A percentile compares a stretch with the other conserved stretches of the same genome.
phyloP scores from a whole-genome alignment of 1,140 invertebrate species.

The Drosophila willistoni region DNA sequence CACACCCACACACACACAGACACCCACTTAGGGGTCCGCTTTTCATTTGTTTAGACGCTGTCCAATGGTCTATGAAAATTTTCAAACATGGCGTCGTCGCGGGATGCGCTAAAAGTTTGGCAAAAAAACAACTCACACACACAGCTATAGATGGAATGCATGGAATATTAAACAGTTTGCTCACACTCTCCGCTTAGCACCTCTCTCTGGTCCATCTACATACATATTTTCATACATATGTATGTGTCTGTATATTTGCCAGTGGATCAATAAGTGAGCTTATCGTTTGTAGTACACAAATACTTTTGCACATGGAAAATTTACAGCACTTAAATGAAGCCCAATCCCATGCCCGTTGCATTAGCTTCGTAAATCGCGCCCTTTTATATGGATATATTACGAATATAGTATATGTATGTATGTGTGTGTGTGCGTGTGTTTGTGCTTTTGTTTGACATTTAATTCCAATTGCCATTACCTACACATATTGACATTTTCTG shows the following conservation, averaged over 20 bases:
- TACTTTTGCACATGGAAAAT: slow-evolving; percentile 73
- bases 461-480: slow-evolving; percentile 78
- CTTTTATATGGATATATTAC: not conserved
- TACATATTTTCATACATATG: not conserved
- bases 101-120: slow-evolving; percentile 46
- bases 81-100: slow-evolving; percentile 63
- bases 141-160: slow-evolving; percentile 2
- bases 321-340: slow-evolving; percentile 68
- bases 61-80: slow-evolving; percentile 76
- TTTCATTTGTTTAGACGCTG: slow-evolving; percentile 74
- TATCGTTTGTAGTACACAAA: slow-evolving; percentile 77
- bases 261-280: slow-evolving; percentile 77
- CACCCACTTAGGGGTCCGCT: slow-evolving; percentile 9
- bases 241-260: slow-evolving; percentile 28
- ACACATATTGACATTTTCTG: slow-evolving; percentile 75
- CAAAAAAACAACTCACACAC: slow-evolving; percentile 27
- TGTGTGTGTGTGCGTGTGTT: slow-evolving; percentile 20
- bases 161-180: slow-evolving; percentile 26
- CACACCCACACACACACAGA: slow-evolving; percentile 10
- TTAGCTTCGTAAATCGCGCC: slow-evolving; percentile 15
- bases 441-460: slow-evolving; percentile 64
- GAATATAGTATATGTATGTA: too few species aligned
- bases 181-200: not conserved
- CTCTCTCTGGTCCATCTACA: too few species aligned
- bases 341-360: slow-evolving; percentile 20